These are phyloP conservation scores for Gambelia wislizenii DNA, from an alignment of 2,797 vertebrate genomes.

Conservation along the genomic window DNA sequence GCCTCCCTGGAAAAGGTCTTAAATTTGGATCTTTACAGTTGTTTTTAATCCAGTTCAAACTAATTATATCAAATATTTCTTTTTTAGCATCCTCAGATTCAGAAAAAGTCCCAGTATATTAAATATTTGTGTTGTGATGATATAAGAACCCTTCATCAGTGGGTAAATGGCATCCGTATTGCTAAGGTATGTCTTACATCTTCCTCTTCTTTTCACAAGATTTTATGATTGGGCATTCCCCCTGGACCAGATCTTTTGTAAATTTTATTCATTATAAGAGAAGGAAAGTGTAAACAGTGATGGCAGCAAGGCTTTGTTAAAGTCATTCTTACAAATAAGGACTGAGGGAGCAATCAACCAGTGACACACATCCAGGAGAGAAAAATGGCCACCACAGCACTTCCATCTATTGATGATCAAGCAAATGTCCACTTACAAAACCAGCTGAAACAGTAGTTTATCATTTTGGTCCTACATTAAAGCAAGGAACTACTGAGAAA, in stretches of 20 bases:
- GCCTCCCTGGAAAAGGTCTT: background rate
- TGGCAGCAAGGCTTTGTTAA: background rate
- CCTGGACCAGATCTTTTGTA: background rate
- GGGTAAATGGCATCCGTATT: constrained; percentile 96
- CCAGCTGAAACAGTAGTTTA: background rate
- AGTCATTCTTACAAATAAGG: background rate
- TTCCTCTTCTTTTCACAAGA: background rate
- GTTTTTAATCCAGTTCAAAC: constrained; percentile 7
- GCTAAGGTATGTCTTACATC: constrained; percentile 86
- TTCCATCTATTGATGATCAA: background rate
- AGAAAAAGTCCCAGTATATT: constrained; percentile 99
- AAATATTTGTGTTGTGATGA: constrained; percentile 98
- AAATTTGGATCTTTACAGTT: constrained; percentile 22
- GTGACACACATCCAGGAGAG: background rate
- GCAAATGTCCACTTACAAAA: background rate
- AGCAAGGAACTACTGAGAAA: background rate
- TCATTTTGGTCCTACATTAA: background rate
- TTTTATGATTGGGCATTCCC: background rate
- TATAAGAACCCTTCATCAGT: constrained; percentile 95
- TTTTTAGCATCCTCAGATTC: constrained; percentile 95
- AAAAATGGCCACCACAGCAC: background rate
- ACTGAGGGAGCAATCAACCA: background rate
- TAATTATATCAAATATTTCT: constrained; percentile 30
- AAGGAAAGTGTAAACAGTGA: background rate
- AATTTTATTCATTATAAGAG: background rate